Base-by-base conservation (phyloP, 2,113 vertebrate species). In the Xyliphius kryptos region DNA sequence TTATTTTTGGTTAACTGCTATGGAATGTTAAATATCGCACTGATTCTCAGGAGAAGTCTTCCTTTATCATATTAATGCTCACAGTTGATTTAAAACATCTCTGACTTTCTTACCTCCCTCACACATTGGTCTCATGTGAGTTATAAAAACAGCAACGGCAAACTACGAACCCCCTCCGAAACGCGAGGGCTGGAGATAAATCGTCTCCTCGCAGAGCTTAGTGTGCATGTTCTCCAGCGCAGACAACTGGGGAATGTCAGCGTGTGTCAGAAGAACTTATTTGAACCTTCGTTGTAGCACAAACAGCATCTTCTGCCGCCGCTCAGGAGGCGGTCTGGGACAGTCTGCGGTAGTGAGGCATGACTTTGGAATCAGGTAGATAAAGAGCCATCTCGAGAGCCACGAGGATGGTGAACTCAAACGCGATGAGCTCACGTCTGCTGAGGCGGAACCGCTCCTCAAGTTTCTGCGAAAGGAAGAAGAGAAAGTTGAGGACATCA, bases 311-410 rank as follows among this genome's bases (percentile, higher is more conserved):
- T 10, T 6, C 37, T 6, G 5, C 5, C 5, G 10, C 37, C 5
- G 37, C 13, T 41, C 13, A 41, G 13, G 40, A 41, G 13, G 40
- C 9, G 3, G 10, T 14, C 81, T 93, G 91, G 0, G 90, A 86
- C 82, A 98, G 89, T 26, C 90, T 87, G 19, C 92, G 81, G 82
- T 92, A 97, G 51, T 98, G 95, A 56, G 95, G 95, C 89, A 96
- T 86, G 70, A 97, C 92, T 78, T 97, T 91, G 74, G 83, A 91
- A 67, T 97, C 95, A 0, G 94, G 94, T 16, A 98, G 92, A 63
- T 97, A 97, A 53, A 98, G 92, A 11, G 92, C 93, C 74, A 98
- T 92, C 80, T 98, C 92, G 85, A 98, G 80, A 79, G 93, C 95
- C 4, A 98, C 95, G 3, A 98, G 92, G 67, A 95, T 92, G 1